Percentiles rank a stretch among this genome's conserved stretches.
Evolutionary conservation across 2,797 vertebrate species (phyloP).

Genomic region (Zalophus californianus): DNA sequence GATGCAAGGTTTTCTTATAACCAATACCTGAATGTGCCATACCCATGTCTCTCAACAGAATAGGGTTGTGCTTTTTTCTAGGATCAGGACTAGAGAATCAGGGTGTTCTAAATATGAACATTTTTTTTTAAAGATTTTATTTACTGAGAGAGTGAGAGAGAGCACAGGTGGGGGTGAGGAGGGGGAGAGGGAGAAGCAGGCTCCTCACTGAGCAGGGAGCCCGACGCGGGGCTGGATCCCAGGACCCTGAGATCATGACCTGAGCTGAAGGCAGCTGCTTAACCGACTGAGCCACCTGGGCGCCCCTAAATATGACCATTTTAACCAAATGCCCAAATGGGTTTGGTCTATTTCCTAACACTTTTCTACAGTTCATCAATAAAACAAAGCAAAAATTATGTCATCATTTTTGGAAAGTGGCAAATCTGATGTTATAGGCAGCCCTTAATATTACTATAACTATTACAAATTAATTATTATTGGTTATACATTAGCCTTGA

Average conservation of each 20-base stretch:
- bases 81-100: not conserved
- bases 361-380: not conserved
- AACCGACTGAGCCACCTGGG: no score
- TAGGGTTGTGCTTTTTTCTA: not conserved
- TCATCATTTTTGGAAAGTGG: slow-evolving; percentile 28
- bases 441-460: not conserved
- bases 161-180: no score
- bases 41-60: not conserved
- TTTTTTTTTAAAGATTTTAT: no score
- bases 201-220: no score
- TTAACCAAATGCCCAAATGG: not conserved
- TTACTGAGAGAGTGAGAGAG: no score
- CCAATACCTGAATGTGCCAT: not conserved
- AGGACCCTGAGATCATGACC: no score
- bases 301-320: not conserved
- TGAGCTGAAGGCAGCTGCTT: no score
- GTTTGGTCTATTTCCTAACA: not conserved
- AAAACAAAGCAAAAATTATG: not conserved
- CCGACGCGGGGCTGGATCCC: no score
- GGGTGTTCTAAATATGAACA: not conserved
- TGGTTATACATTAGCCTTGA: not conserved
- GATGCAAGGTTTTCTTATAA: not conserved
- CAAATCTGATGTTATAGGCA: not conserved
- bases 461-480: not conserved
- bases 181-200: no score